Conservation (phyloP, 2,113 vertebrate genomes). For the Lepidiolamprologus cunningtoni region DNA sequence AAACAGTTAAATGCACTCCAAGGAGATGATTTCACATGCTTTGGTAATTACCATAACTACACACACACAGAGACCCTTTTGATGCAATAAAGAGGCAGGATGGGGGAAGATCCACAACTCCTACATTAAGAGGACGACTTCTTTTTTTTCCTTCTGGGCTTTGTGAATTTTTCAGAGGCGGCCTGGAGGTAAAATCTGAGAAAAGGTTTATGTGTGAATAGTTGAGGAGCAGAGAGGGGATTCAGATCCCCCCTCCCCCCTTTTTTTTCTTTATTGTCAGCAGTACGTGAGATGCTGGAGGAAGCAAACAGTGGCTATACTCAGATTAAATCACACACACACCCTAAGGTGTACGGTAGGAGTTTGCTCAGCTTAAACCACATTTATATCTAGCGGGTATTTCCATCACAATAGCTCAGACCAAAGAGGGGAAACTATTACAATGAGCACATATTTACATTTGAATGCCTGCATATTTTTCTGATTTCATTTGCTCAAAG, state of each 20-base stretch:
- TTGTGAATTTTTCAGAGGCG: constrained; percentile 62
- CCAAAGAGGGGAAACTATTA: constrained; percentile 29
- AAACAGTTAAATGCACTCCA: constrained; percentile 59
- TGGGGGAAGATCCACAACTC: constrained; percentile 39
- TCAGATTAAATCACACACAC: constrained; percentile 34
- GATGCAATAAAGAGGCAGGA: constrained; percentile 47
- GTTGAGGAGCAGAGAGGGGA: constrained; percentile 47
- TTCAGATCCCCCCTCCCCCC: background rate
- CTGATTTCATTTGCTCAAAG: background rate
- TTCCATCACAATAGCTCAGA: constrained; percentile 27
- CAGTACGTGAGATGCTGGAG: constrained; percentile 24
- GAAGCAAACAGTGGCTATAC: constrained; percentile 30
- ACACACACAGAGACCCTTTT: constrained; percentile 25
- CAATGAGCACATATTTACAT: constrained; percentile 13
- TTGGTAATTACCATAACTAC: constrained; percentile 59
- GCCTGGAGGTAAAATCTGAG: constrained; percentile 59
- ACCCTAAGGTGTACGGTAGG: constrained; percentile 34
- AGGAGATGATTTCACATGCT: constrained; percentile 44
- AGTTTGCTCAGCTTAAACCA: constrained; percentile 49
- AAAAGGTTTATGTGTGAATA: constrained; percentile 64
- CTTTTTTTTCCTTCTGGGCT: constrained; percentile 27
- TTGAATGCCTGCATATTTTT: background rate
- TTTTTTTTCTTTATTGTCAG: constrained; percentile 56
- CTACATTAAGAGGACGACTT: constrained; percentile 50
- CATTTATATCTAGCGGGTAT: constrained; percentile 12